Base-by-base conservation (phyloP, 2,797 vertebrate species). In the Enteromius viviparus region DNA sequence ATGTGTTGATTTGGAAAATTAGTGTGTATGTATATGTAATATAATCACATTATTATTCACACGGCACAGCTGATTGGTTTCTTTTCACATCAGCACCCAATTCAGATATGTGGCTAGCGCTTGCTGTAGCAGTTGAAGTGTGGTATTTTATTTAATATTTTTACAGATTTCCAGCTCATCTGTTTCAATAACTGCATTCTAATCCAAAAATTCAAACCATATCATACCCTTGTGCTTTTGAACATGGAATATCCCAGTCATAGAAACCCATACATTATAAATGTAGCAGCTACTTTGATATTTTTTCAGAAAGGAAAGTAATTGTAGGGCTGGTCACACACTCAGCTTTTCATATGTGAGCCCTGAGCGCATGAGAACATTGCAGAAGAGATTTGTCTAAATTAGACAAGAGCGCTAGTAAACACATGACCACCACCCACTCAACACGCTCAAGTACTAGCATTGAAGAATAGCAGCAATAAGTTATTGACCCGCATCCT, bases 371-470 rank as follows among this genome's bases (percentile, higher is more conserved):
- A 45, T 82, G 69, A 65, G 60, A 32, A 66, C 75, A 82, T 86
- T 86, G 80, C 58, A 68, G 49, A 58, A 55, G 83, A 86, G 85
- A 89, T 89, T 90, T 87, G 55, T 69, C 60, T 77, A 49, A 75
- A 78, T 40, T 62, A 65, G 47, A 69, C 71, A 0, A 0, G 65
- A 69, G 77, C 65, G 66, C 83, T 82, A 80, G 83, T 45, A 66
- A 42, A 69, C 74, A 81, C 81, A 84, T 71, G 80, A 85, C 72
- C 80, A 51, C 80, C 60, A 23, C 58, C 49, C 15, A 55, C 47
- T 82, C n/a, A 55, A 23, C 42, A 82, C 64, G 71, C 23, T 47
- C 14, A 23, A 40, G 75, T 19, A 69, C 66, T 70, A 58, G 21
- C 21, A 23, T 9, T 37, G 45, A n/a, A 45, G 8, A 47, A 29